These are phyloP conservation scores for Zootoca vivipara DNA, from an alignment of 2,113 vertebrate genomes.

Conservation along the genomic window DNA sequence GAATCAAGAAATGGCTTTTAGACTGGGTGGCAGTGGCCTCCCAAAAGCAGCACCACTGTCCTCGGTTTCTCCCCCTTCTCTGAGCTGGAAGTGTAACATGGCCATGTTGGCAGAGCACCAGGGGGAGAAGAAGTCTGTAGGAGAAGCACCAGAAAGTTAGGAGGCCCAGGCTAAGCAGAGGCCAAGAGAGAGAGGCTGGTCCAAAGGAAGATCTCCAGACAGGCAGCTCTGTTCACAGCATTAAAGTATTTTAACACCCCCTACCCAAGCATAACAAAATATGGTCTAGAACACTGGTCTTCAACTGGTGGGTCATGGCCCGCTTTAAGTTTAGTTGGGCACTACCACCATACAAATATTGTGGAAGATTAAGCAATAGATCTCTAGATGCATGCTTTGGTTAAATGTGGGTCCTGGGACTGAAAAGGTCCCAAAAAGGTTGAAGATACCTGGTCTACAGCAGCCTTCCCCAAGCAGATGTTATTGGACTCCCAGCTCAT, in stretches of 20 bases:
- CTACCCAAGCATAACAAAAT: neutral
- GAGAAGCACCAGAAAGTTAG: constrained; percentile 29
- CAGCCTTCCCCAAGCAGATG: too few relatives aligned
- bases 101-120: constrained; percentile 19
- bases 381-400: too few relatives aligned
- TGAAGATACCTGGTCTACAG: too few relatives aligned
- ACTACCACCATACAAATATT: too few relatives aligned
- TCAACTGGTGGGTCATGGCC: too few relatives aligned
- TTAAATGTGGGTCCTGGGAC: too few relatives aligned
- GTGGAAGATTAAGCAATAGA: too few relatives aligned
- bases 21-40: too few relatives aligned
- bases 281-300: too few relatives aligned
- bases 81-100: neutral
- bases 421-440: too few relatives aligned
- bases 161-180: neutral
- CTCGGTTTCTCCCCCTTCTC: neutral
- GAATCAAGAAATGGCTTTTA: neutral
- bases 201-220: neutral
- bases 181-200: neutral
- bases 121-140: fast-evolving
- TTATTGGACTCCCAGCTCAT: too few relatives aligned
- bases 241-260: neutral
- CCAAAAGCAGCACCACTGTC: neutral
- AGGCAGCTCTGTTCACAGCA: neutral
- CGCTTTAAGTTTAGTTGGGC: too few relatives aligned